phyloP scores from a whole-genome alignment of 2,797 vertebrate genomes.

The Dipus sagitta region DNA sequence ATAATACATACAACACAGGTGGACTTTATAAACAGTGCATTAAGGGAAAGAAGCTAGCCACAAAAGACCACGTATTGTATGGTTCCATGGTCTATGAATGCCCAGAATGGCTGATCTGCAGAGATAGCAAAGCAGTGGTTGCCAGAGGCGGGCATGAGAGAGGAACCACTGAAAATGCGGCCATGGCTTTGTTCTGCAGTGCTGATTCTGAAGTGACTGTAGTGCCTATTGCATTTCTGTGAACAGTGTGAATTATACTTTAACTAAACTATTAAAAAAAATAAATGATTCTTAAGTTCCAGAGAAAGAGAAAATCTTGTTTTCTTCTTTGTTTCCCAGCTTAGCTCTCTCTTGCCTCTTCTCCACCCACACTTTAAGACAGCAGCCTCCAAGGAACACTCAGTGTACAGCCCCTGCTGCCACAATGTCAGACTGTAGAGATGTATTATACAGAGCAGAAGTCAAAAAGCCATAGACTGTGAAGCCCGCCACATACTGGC shows the following conservation, averaged over 20 bases:
- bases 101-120: neutral
- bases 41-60: neutral
- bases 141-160: neutral
- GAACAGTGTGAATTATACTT: slow-evolving; percentile 6
- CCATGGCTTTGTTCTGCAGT: neutral
- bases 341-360: slow-evolving; percentile 67
- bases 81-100: neutral
- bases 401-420: slow-evolving; percentile 71
- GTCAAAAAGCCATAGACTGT: slow-evolving; percentile 53
- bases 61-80: neutral
- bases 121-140: neutral
- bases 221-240: neutral
- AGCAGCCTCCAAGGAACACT: slow-evolving; percentile 79
- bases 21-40: neutral
- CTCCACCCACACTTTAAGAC: slow-evolving; percentile 66
- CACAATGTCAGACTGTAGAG: slow-evolving; percentile 70
- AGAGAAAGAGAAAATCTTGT: slow-evolving; percentile 65
- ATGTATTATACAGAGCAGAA: slow-evolving; percentile 76
- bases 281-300: neutral
- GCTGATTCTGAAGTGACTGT: neutral
- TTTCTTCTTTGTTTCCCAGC: slow-evolving; percentile 30
- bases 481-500: slow-evolving; percentile 70
- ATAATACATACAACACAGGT: neutral
- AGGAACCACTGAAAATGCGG: neutral
- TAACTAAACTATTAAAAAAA: slow-evolving; percentile 13